phyloP scores from a whole-genome alignment of 2,888 invertebrate genomes.

The Patella depressa region DNA sequence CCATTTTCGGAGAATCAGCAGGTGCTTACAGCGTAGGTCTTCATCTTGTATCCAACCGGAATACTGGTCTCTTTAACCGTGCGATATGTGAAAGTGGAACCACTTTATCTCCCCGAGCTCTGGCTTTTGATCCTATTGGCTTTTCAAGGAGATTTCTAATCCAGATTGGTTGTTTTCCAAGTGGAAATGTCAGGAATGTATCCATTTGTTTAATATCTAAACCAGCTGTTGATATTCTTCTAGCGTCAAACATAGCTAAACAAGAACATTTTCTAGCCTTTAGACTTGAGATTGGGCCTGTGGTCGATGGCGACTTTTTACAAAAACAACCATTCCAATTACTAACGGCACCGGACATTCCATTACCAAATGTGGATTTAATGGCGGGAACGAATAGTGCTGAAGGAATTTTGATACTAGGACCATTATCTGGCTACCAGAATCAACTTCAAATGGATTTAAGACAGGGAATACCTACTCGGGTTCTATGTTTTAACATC shows the following conservation, averaged over 20 bases:
- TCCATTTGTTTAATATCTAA: constrained; percentile 28
- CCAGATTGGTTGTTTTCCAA: constrained; percentile 21
- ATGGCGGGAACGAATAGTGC: constrained; percentile 31
- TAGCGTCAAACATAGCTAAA: constrained; percentile 22
- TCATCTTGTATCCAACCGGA: constrained; percentile 48
- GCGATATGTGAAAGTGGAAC: constrained; percentile 53
- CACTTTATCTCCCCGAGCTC: constrained; percentile 33
- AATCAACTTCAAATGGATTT: constrained; percentile 19
- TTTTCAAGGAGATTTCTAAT: constrained; percentile 24
- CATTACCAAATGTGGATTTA: constrained; percentile 26
- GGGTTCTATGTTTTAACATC: constrained; percentile 29
- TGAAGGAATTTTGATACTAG: constrained; percentile 27
- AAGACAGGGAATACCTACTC: constrained; percentile 24
- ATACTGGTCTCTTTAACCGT: constrained; percentile 45
- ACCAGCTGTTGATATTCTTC: constrained; percentile 19
- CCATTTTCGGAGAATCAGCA: constrained; percentile 57
- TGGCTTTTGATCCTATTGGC: constrained; percentile 26
- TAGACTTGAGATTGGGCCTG: constrained; percentile 28
- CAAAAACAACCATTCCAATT: constrained; percentile 16
- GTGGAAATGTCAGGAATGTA: constrained; percentile 18
- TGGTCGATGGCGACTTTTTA: constrained; percentile 29
- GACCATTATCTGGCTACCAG: constrained; percentile 23
- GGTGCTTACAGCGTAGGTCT: constrained; percentile 43
- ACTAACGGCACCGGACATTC: constrained; percentile 24
- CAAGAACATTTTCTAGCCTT: constrained; percentile 5